phyloP scores from a whole-genome alignment of 2,797 vertebrate species.

The Dicrostonyx torquatus region DNA sequence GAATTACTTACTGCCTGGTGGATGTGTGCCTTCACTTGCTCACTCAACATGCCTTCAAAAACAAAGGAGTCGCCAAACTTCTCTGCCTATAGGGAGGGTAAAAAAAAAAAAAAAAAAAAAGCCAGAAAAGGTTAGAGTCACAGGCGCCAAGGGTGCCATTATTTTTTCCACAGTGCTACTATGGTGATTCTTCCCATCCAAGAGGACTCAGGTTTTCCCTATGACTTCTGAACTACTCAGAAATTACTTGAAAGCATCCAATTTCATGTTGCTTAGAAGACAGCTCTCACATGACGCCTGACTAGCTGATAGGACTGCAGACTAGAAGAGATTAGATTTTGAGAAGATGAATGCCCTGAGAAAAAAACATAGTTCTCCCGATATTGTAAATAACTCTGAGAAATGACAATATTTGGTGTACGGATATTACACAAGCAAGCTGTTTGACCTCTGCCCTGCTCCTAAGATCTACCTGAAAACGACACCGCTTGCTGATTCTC shows the following conservation, averaged over 20 bases:
- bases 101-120: not conserved
- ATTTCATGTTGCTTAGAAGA: not conserved
- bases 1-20: slow-evolving; percentile 88
- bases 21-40: slow-evolving; percentile 87
- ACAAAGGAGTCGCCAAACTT: slow-evolving; percentile 97
- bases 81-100: slow-evolving; percentile 90
- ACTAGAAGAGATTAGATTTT: not conserved
- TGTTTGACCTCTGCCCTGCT: not conserved
- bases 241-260: not conserved
- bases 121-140: not conserved
- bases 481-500: not conserved
- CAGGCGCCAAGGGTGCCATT: fast-evolving
- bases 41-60: slow-evolving; percentile 95
- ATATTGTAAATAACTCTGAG: slow-evolving; percentile 47
- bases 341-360: slow-evolving; percentile 29
- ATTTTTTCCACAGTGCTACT: not conserved
- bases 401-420: not conserved
- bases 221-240: not conserved
- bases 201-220: not conserved
- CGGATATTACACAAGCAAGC: not conserved
- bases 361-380: slow-evolving; percentile 49
- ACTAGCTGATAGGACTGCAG: slow-evolving; percentile 1
- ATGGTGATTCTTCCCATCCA: not conserved
- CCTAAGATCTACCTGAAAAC: not conserved
- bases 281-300: not conserved